phyloP scores from a whole-genome alignment of 2,888 invertebrate genomes.

The Meta bourneti region DNA sequence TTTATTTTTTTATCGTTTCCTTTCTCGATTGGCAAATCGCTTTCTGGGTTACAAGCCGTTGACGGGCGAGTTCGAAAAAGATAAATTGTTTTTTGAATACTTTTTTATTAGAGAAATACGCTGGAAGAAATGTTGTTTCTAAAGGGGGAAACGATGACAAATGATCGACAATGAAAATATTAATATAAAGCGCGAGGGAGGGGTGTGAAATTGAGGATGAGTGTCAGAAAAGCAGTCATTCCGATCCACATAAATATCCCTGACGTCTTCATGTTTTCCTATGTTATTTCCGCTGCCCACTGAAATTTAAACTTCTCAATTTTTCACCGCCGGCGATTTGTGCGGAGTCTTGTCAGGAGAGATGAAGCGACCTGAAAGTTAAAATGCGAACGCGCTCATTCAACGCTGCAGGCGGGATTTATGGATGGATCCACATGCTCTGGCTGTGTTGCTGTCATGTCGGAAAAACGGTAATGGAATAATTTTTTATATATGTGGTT shows the following conservation, averaged over 20 bases:
- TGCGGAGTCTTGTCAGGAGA: background rate
- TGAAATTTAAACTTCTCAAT: conserved; percentile 59
- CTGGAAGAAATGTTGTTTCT: conserved; percentile 49
- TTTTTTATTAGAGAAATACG: conserved; percentile 33
- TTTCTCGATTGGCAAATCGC: conserved; percentile 33
- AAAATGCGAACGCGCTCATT: conserved; percentile 14
- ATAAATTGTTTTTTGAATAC: conserved; percentile 70
- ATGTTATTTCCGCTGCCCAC: conserved; percentile 44
- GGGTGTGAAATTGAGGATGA: conserved; percentile 2
- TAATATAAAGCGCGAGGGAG: conserved; percentile 54
- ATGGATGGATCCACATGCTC: background rate
- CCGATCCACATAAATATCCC: conserved; percentile 64
- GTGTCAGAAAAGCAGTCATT: conserved; percentile 51
- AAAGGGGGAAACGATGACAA: conserved; percentile 68
- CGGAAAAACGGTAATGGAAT: background rate
- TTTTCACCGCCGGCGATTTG: conserved; percentile 26
- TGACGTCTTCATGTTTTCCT: conserved; percentile 65
- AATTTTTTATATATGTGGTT: background rate
- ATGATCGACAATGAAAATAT: conserved; percentile 73
- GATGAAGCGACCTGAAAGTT: conserved; percentile 13
- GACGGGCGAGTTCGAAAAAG: conserved; percentile 55
- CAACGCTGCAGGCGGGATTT: no score
- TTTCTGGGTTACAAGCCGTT: conserved; percentile 43
- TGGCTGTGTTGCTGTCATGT: background rate
- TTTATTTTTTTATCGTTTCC: background rate